A percentile compares a stretch with the other conserved stretches of the same genome.
These are phyloP conservation scores for Semicossyphus pulcher DNA, from an alignment of 2,113 vertebrate species.

Conservation along the genomic window DNA sequence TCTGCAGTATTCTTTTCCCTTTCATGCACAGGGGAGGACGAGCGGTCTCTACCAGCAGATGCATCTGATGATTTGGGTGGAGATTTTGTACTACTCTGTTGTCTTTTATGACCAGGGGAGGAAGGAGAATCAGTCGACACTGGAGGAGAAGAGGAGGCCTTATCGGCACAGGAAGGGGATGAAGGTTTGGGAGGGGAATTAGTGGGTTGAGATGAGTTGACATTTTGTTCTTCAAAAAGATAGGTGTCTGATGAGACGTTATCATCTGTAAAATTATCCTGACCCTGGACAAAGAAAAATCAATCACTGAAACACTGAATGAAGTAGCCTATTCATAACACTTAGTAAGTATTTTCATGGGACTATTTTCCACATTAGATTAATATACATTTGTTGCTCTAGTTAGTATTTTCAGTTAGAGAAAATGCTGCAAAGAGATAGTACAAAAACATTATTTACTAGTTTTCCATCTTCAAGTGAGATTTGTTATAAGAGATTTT, in stretches of 20 bases:
- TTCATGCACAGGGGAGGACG: not conserved
- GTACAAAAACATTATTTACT: too few species aligned
- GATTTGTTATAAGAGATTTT: too few species aligned
- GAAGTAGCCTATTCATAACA: too few species aligned
- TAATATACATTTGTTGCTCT: too few species aligned
- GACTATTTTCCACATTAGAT: too few species aligned
- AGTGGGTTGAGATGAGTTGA: constrained; percentile 31
- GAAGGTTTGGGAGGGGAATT: constrained; percentile 15
- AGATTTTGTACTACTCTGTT: constrained; percentile 17
- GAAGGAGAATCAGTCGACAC: not conserved
- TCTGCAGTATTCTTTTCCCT: not conserved
- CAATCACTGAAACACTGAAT: not conserved
- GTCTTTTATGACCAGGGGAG: constrained; percentile 3
- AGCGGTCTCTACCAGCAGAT: not conserved
- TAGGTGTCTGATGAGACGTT: not conserved
- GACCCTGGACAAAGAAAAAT: not conserved
- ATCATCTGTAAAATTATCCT: constrained; percentile 6
- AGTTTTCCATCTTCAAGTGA: too few species aligned
- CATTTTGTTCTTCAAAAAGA: constrained; percentile 18
- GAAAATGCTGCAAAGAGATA: too few species aligned
- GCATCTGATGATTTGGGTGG: not conserved
- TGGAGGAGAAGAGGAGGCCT: not conserved
- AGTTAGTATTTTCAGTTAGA: too few species aligned
- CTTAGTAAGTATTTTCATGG: too few species aligned
- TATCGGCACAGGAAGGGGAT: not conserved